These are phyloP conservation scores for Tanytarsus gracilentus DNA, from an alignment of 2,888 invertebrate species.

Conservation along the genomic window DNA sequence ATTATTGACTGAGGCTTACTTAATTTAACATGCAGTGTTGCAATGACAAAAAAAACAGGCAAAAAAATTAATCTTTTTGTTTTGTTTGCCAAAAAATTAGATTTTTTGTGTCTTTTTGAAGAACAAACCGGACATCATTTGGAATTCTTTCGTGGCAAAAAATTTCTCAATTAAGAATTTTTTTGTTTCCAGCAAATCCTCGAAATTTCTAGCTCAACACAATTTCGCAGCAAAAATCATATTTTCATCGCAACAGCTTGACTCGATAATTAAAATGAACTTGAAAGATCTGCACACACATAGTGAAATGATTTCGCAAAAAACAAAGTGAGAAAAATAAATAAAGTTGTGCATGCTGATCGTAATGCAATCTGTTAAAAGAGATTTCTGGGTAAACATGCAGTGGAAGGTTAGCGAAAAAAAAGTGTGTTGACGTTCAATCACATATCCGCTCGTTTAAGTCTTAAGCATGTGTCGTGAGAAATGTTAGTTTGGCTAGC, in stretches of 20 bases:
- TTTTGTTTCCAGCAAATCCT: no score
- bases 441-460: background rate
- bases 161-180: background rate
- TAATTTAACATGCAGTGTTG: no score
- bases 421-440: no score
- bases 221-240: no score
- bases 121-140: no score
- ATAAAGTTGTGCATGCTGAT: background rate
- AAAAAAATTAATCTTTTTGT: no score
- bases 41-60: no score
- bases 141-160: background rate
- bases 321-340: background rate
- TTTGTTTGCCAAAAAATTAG: no score
- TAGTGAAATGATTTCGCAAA: constrained; percentile 2
- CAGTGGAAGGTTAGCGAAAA: background rate
- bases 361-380: no score
- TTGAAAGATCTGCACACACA: constrained; percentile 4
- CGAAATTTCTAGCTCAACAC: background rate
- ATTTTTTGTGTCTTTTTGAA: no score
- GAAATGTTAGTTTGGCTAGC: no score
- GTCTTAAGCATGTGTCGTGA: background rate
- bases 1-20: no score
- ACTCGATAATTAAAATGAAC: constrained; percentile 8
- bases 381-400: background rate
- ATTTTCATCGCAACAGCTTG: background rate